These are phyloP conservation scores for Oreochromis spilurus DNA, from an alignment of 2,113 vertebrate genomes.

Conservation along the genomic window DNA sequence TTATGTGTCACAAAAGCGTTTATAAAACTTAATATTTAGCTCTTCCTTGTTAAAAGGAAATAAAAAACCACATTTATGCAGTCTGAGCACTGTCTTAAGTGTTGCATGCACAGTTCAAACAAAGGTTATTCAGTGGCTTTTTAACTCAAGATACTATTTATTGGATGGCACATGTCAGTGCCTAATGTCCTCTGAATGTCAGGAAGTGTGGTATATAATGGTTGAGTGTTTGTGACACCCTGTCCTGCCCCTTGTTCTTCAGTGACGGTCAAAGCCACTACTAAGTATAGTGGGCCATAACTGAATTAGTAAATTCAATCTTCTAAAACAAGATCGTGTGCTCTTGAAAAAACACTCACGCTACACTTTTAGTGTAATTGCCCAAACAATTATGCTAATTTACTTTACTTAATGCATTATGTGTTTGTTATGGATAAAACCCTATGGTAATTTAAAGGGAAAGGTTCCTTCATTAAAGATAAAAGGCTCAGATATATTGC, in stretches of 20 bases:
- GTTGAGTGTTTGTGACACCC: constrained; percentile 37
- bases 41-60: neutral
- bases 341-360: constrained; percentile 29
- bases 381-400: constrained; percentile 57
- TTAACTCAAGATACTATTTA: neutral
- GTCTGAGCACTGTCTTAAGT: neutral
- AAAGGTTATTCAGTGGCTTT: neutral
- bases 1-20: neutral
- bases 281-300: constrained; percentile 42
- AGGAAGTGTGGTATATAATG: constrained; percentile 51
- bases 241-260: neutral
- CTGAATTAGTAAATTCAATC: constrained; percentile 64
- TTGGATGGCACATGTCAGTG: neutral
- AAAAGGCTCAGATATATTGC: constrained; percentile 5
- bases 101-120: neutral
- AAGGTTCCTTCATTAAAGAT: neutral
- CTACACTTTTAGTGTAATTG: constrained; percentile 67
- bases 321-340: constrained; percentile 52
- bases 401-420: constrained; percentile 23
- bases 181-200: constrained; percentile 25
- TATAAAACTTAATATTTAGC: neutral
- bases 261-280: constrained; percentile 41
- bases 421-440: constrained; percentile 23
- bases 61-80: neutral
- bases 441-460: constrained; percentile 18